Percentiles rank a stretch among this genome's conserved stretches.
These are phyloP conservation scores for Zeugodacus cucurbitae DNA, from an alignment of 1,140 invertebrate genomes.

Conservation along the genomic window DNA sequence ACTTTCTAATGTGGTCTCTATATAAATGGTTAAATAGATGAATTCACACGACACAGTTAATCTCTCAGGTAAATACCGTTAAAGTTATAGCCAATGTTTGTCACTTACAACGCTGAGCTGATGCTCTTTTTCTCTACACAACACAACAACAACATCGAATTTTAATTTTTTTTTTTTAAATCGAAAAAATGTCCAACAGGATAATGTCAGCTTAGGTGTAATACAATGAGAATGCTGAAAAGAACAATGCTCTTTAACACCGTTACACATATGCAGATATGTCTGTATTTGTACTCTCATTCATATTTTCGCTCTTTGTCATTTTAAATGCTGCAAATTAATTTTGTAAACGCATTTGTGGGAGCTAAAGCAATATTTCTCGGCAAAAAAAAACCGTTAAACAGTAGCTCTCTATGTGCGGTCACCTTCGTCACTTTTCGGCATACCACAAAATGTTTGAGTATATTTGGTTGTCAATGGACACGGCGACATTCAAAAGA, in stretches of 20 bases:
- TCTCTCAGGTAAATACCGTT: conserved; percentile 15
- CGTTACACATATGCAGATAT: no score
- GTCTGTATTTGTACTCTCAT: not conserved
- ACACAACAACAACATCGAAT: not conserved
- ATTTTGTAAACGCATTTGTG: not conserved
- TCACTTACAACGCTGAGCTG: not conserved
- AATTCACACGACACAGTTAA: not conserved
- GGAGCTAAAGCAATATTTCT: not conserved
- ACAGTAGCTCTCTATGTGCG: not conserved
- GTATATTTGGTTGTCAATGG: not conserved
- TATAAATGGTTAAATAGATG: no score
- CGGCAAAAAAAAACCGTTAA: not conserved
- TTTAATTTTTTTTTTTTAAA: not conserved
- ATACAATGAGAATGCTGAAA: not conserved
- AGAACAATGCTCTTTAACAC: not conserved
- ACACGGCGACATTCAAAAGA: not conserved
- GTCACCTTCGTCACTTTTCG: not conserved
- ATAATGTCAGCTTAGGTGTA: not conserved
- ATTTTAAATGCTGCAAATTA: conserved; percentile 5
- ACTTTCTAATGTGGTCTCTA: not conserved
- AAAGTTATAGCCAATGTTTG: not conserved
- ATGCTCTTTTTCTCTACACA: not conserved
- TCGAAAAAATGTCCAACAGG: not conserved
- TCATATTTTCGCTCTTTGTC: not conserved
- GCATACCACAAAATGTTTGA: not conserved